These are phyloP conservation scores for Metalampra italica DNA, from an alignment of 2,888 invertebrate species.

Conservation along the genomic window DNA sequence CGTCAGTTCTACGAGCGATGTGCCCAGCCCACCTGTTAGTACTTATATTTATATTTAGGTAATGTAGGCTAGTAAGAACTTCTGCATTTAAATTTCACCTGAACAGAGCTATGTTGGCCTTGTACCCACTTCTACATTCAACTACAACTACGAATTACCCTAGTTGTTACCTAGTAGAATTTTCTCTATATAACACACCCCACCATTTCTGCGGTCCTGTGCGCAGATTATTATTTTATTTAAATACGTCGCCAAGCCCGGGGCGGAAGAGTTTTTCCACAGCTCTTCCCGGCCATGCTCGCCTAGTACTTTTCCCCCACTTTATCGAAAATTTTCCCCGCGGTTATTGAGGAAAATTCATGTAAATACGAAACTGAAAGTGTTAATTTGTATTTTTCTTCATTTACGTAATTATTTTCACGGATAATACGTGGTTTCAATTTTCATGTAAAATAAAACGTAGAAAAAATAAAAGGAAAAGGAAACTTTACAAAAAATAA, in stretches of 20 bases:
- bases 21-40: too few species aligned
- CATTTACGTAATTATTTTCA: neutral
- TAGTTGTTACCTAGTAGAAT: constrained; percentile 23
- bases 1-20: too few species aligned
- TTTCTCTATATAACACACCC: constrained; percentile 26
- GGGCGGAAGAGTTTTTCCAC: constrained; percentile 13
- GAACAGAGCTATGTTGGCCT: constrained; percentile 10
- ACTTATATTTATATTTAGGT: too few species aligned
- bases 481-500: too few species aligned
- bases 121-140: constrained; percentile 17
- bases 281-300: constrained; percentile 26
- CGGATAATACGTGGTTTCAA: neutral
- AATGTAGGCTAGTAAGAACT: too few species aligned
- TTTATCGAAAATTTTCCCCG: constrained; percentile 61
- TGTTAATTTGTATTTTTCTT: neutral
- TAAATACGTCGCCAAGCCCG: constrained; percentile 37
- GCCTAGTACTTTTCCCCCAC: constrained; percentile 64
- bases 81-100: too few species aligned
- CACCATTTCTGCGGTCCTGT: constrained; percentile 36
- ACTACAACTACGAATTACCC: constrained; percentile 13
- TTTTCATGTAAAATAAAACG: too few species aligned
- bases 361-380: neutral
- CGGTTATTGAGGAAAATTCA: constrained; percentile 15
- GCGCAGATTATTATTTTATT: constrained; percentile 61
- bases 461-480: too few species aligned